Evolutionary conservation across 2,797 vertebrate species (phyloP).

Genomic region (Heliangelus exortis): DNA sequence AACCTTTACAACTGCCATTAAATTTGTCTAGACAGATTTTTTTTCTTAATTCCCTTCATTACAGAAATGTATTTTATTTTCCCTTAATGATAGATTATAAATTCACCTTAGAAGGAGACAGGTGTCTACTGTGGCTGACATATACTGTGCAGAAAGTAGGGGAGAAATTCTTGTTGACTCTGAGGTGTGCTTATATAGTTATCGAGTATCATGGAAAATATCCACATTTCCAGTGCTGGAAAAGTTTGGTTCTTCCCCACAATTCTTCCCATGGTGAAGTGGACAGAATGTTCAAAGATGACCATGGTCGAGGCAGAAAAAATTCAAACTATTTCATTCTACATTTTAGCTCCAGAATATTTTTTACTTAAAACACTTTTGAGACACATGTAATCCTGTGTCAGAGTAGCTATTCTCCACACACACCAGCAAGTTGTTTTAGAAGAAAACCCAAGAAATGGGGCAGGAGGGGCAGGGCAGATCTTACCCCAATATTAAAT

Average conservation of each 20-base stretch:
- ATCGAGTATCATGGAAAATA: accelerated
- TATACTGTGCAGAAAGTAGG: not conserved
- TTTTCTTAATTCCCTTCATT: constrained; percentile 1
- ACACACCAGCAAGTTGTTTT: not conserved
- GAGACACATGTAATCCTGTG: accelerated
- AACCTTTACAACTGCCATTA: constrained; percentile 23
- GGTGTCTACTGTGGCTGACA: not conserved
- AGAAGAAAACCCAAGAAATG: not conserved
- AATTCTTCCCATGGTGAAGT: not conserved
- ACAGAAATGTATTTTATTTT: not conserved
- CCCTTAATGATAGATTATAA: not conserved
- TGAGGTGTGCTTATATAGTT: not conserved
- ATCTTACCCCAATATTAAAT: not conserved
- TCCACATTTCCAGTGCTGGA: not conserved
- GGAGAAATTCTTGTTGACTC: not conserved
- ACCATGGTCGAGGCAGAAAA: not conserved
- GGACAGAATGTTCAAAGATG: not conserved
- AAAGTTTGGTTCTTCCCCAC: not conserved
- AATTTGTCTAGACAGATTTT: not conserved
- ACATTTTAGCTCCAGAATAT: not conserved
- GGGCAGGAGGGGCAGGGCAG: not conserved
- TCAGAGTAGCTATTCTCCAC: not conserved
- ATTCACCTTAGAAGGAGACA: not conserved
- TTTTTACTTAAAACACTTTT: not conserved
- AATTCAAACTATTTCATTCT: not conserved